Base-by-base conservation (phyloP, 2,797 vertebrate species). In the Melanotaenia trifasciata region DNA sequence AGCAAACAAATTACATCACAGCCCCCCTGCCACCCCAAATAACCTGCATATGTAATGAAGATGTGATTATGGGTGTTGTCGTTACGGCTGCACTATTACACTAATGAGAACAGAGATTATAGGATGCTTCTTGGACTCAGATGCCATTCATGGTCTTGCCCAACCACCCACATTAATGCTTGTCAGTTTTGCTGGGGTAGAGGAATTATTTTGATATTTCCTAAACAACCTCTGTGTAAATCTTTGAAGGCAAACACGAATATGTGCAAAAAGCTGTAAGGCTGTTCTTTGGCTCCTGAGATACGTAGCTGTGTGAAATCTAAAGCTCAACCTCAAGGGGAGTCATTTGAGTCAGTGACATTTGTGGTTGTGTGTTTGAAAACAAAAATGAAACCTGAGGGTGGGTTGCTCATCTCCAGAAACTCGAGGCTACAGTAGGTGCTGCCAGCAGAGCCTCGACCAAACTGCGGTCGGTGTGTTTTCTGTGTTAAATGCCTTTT, bases 1-100 rank as follows among this genome's bases (percentile, higher is more conserved):
- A 40, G 38, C 38, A 67, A 83, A 65, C 0, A 1, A 83, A 73
- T 87, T 57, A 73, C 68, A 83, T 85, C 62, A 84, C 0, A 22
- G 61, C 30, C 38, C n/a, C 26, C 26, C 5, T 13, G 16, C 16
- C 9, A 32, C 30, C 51, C 38, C 24, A 9, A 62, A 70, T 60
- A 79, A 83, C 30, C 20, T 61, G 62, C 47, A 62, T 35, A 62
- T 63, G 76, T 53, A 65, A 64, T 50, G 22, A 0, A 51, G 73
- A 78, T 68, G 70, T 38, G 75, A 80, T 71, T 62, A 67, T 73
- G 66, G 78, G 57, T 65, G 43, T 16, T 61, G 53, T 67, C 57
- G 70, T 16, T 56, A 76, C 0, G 4, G 36, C 32, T 54, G 26
- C 3, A 20, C 22, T 53, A 20, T 70, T 74, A 47, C 13, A 22